Evolutionary conservation across 2,888 invertebrate genomes (phyloP).

Genomic region (Tinea pellionella): DNA sequence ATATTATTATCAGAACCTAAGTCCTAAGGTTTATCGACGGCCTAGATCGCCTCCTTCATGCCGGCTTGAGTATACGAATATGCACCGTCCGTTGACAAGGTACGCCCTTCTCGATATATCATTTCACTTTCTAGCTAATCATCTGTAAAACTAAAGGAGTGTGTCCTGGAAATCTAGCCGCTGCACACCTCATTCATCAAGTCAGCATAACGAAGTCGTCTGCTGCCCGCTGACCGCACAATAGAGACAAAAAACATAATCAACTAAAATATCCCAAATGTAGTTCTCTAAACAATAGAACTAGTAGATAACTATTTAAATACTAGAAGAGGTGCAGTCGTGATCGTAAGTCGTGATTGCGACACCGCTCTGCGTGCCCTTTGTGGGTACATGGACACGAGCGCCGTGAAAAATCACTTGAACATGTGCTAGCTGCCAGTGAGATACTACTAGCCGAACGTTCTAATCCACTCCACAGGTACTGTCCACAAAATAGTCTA

Average conservation of each 20-base stretch:
- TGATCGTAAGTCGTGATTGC: conserved; percentile 67
- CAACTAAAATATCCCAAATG: background rate
- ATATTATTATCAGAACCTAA: too few relatives aligned
- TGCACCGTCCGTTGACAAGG: too few relatives aligned
- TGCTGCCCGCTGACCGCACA: background rate
- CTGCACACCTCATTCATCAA: too few relatives aligned
- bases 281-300: conserved; percentile 1
- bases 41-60: too few relatives aligned
- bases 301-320: background rate
- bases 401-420: conserved; percentile 68
- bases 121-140: too few relatives aligned
- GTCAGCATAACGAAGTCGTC: too few relatives aligned
- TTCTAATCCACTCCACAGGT: conserved; percentile 44
- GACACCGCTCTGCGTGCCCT: conserved; percentile 64
- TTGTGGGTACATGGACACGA: conserved; percentile 63
- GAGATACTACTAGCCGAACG: conserved; percentile 35
- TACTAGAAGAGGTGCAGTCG: conserved; percentile 49
- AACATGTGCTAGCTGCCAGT: conserved; percentile 61
- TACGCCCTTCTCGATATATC: too few relatives aligned
- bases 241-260: background rate
- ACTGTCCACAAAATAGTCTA: conserved; percentile 34
- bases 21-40: too few relatives aligned
- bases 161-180: too few relatives aligned
- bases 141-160: too few relatives aligned
- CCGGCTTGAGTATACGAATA: too few relatives aligned